Conservation (phyloP, 2,797 vertebrate genomes). For the Xiphophorus birchmanni region DNA sequence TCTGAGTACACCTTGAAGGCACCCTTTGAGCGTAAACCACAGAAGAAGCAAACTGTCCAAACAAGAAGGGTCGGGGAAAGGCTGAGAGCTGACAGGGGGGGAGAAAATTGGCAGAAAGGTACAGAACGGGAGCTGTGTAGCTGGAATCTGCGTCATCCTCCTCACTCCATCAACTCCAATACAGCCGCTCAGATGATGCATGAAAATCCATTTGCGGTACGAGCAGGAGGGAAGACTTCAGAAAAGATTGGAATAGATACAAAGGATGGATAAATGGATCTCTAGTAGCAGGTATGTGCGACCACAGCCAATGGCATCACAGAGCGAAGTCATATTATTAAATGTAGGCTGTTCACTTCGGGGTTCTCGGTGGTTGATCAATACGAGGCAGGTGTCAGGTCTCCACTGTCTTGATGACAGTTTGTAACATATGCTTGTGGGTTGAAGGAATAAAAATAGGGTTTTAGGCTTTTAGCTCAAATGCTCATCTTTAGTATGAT, state of each 20-base stretch:
- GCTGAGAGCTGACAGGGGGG: constrained; percentile 26
- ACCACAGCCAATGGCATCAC: constrained; percentile 31
- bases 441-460: neutral
- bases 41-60: constrained; percentile 8
- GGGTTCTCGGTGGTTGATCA: constrained; percentile 13
- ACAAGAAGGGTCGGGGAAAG: constrained; percentile 29
- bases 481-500: neutral
- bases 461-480: neutral
- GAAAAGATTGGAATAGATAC: constrained; percentile 36
- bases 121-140: constrained; percentile 55
- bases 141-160: constrained; percentile 56
- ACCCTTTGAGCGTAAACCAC: neutral
- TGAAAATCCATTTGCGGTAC: constrained; percentile 73
- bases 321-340: constrained; percentile 11
- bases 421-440: neutral
- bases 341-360: constrained; percentile 15
- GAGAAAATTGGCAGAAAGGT: constrained; percentile 51
- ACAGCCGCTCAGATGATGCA: constrained; percentile 67
- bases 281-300: constrained; percentile 27
- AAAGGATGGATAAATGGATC: constrained; percentile 40
- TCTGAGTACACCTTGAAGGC: neutral
- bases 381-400: constrained; percentile 7
- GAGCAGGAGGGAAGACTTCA: constrained; percentile 55
- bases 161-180: constrained; percentile 71
- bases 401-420: neutral